phyloP scores from a whole-genome alignment of 2,888 invertebrate species.

The Sarcophaga rosellei region DNA sequence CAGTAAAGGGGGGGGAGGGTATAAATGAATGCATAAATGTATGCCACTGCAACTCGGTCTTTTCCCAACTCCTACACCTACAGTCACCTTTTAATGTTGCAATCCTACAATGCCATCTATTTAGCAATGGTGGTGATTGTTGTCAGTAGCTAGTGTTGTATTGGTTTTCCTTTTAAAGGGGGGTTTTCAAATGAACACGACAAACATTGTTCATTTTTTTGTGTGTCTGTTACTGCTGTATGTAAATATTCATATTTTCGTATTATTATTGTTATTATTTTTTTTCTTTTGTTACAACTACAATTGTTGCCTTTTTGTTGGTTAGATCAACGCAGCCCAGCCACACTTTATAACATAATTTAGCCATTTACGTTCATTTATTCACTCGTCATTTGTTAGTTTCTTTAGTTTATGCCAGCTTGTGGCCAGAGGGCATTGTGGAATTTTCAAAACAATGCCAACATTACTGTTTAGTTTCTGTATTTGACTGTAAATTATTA shows the following conservation, averaged over 20 bases:
- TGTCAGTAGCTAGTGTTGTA: not conserved
- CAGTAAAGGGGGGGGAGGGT: not conserved
- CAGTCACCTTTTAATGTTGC: constrained; percentile 71
- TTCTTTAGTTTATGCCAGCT: not conserved
- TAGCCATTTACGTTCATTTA: constrained; percentile 18
- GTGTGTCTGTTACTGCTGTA: not conserved
- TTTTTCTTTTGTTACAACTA: no score
- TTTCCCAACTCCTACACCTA: constrained; percentile 42
- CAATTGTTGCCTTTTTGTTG: not conserved
- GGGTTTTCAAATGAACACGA: not conserved
- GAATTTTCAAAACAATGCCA: not conserved
- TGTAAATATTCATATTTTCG: not conserved
- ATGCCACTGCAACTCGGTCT: not conserved
- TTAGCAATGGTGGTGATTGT: not conserved
- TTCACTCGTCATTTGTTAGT: constrained; percentile 6
- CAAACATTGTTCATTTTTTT: not conserved
- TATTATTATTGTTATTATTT: not conserved
- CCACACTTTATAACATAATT: constrained; percentile 15
- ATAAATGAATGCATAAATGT: not conserved
- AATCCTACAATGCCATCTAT: constrained; percentile 3
- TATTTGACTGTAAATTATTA: not conserved
- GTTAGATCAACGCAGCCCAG: not conserved
- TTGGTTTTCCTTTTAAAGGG: not conserved
- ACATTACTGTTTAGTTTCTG: not conserved
- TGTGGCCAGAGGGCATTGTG: not conserved